A percentile compares a stretch with the other conserved stretches of the same genome.
phyloP scores from a whole-genome alignment of 2,888 invertebrate genomes.

The Cephus nigrinus region DNA sequence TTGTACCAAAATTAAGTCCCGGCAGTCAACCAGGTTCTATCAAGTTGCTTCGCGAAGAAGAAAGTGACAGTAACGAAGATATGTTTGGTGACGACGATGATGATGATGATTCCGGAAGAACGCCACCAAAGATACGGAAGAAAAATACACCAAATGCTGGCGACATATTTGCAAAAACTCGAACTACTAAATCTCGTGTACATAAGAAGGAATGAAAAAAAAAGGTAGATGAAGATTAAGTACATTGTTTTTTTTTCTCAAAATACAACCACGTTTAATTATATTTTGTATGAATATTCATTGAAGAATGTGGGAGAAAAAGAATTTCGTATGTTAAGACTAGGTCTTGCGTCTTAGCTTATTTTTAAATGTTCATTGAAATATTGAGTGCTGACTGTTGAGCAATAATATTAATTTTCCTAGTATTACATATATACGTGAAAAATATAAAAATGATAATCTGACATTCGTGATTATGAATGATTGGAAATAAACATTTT shows the following conservation, averaged over 20 bases:
- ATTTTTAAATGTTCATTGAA: slow-evolving; percentile 1
- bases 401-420: slow-evolving; percentile 15
- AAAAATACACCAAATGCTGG: background rate
- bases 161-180: background rate
- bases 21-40: slow-evolving; percentile 5
- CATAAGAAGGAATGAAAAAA: background rate
- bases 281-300: background rate
- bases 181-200: background rate
- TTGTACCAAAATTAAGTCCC: slow-evolving; percentile 15
- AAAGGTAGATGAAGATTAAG: background rate
- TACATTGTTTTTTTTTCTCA: background rate
- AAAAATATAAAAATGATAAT: background rate
- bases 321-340: background rate
- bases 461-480: background rate
- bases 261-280: background rate
- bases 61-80: slow-evolving; percentile 45
- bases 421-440: slow-evolving; percentile 16
- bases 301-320: background rate
- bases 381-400: slow-evolving; percentile 22
- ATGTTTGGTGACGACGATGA: slow-evolving; percentile 43
- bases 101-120: background rate
- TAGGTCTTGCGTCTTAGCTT: slow-evolving; percentile 8
- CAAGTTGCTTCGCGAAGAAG: slow-evolving; percentile 12
- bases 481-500: background rate
- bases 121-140: background rate